phyloP scores from a whole-genome alignment of 2,113 vertebrate genomes.

The Hucho hucho region DNA sequence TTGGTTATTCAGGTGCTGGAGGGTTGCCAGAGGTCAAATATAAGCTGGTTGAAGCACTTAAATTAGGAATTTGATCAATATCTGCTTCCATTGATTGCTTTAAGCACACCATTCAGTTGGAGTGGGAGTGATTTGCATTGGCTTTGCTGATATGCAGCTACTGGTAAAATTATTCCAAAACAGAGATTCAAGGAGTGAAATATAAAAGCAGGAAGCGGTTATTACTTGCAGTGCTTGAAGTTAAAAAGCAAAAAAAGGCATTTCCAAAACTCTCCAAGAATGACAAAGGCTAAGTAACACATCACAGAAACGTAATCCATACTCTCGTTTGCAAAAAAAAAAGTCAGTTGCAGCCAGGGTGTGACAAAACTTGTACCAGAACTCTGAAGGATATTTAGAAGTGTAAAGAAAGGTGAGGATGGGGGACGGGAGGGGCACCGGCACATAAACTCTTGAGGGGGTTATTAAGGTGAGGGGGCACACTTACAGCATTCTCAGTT shows the following conservation, averaged over 20 bases:
- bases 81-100: too few relatives aligned
- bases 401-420: constrained; percentile 17
- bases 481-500: constrained; percentile 94
- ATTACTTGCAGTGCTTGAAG: not conserved
- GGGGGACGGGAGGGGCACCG: constrained; percentile 4
- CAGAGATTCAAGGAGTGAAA: not conserved
- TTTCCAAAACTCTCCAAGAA: too few relatives aligned
- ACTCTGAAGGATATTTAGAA: constrained; percentile 18
- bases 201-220: not conserved
- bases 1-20: too few relatives aligned
- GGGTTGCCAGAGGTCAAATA: not conserved
- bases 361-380: constrained; percentile 18
- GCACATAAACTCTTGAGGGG: too few relatives aligned
- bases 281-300: not conserved
- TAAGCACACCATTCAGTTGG: too few relatives aligned
- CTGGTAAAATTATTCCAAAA: not conserved
- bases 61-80: too few relatives aligned
- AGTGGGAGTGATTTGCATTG: not conserved
- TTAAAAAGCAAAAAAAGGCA: not conserved
- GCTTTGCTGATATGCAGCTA: not conserved
- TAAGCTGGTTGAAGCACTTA: not conserved
- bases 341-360: constrained; percentile 1
- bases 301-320: not conserved
- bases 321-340: constrained; percentile 28
- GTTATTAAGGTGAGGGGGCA: constrained; percentile 55